Conservation (phyloP, 1,140 invertebrate species). For the Charaxes varanes region DNA sequence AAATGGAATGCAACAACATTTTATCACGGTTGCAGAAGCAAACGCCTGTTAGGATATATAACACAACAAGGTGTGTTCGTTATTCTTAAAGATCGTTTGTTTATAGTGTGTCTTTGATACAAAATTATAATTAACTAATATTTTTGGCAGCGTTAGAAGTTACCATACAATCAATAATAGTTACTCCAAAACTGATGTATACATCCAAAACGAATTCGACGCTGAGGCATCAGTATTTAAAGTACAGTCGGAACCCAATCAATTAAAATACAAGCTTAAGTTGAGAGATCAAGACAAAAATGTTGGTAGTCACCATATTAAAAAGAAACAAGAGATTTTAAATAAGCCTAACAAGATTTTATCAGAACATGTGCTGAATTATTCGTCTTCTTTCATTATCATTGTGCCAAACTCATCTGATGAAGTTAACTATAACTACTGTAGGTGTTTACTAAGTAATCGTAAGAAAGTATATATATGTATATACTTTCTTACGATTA, state of each 20-base stretch:
- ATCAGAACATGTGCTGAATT: not conserved
- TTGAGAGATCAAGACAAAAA: not conserved
- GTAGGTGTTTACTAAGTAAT: too few relatives aligned
- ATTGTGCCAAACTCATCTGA: constrained; percentile 11
- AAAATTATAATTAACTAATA: too few relatives aligned
- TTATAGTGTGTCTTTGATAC: too few relatives aligned
- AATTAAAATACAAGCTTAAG: not conserved
- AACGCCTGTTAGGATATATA: too few relatives aligned
- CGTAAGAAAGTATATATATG: too few relatives aligned
- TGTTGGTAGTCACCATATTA: too few relatives aligned
- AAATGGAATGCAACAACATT: not conserved
- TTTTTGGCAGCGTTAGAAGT: not conserved
- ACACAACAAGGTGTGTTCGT: too few relatives aligned
- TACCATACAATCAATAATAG: not conserved
- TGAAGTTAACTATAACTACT: too few relatives aligned
- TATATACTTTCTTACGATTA: too few relatives aligned
- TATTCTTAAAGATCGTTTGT: too few relatives aligned
- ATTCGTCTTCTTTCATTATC: constrained; percentile 7
- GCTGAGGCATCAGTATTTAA: not conserved
- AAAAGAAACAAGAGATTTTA: not conserved
- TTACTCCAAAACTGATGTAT: not conserved
- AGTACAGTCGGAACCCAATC: not conserved
- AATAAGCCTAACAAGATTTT: not conserved
- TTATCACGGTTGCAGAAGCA: not conserved
- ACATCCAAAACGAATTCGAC: not conserved